phyloP scores from a whole-genome alignment of 2,113 vertebrate species.

The Albula goreensis region DNA sequence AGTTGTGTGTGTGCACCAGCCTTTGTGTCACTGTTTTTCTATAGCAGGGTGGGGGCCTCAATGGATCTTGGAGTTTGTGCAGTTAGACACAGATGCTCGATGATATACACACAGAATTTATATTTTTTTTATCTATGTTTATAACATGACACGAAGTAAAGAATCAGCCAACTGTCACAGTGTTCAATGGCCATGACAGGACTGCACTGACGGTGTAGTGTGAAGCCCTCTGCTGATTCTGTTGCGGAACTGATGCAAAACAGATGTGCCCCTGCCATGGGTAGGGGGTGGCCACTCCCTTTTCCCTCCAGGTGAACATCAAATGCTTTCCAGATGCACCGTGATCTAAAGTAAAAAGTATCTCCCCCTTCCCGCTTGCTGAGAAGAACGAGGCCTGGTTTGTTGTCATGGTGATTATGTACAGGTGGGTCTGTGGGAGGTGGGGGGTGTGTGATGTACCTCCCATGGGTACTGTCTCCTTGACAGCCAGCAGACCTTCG shows the following conservation, averaged over 20 bases:
- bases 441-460: background rate
- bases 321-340: background rate
- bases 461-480: background rate
- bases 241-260: background rate
- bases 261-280: background rate
- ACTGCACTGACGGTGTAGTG: background rate
- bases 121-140: background rate
- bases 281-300: background rate
- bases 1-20: background rate
- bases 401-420: background rate
- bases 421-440: background rate
- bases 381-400: background rate
- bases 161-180: background rate
- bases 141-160: background rate
- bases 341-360: background rate
- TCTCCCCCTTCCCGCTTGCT: background rate
- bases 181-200: background rate
- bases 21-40: background rate
- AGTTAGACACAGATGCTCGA: background rate
- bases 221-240: background rate
- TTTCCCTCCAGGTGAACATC: background rate
- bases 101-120: background rate
- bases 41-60: background rate
- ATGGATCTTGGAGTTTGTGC: too few species aligned
- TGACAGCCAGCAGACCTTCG: background rate